These are phyloP conservation scores for Callospermophilus lateralis DNA, from an alignment of 2,113 vertebrate species.

Conservation along the genomic window DNA sequence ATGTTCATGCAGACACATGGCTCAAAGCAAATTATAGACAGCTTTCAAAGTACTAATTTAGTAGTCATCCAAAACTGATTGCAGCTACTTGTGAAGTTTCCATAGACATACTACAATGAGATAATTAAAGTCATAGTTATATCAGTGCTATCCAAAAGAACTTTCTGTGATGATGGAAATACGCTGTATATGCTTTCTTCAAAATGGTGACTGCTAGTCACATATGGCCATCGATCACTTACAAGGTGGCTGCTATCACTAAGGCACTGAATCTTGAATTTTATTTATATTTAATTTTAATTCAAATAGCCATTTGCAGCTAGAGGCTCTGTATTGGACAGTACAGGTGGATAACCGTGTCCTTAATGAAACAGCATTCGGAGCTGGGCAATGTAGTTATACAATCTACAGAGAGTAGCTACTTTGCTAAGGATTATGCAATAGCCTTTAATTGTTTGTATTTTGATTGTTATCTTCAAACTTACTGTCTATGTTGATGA, in stretches of 20 bases:
- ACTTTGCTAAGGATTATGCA: not conserved
- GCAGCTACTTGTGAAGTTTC: not conserved
- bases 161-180: not conserved
- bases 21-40: conserved; percentile 4
- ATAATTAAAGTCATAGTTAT: not conserved
- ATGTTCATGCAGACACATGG: not conserved
- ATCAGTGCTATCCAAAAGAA: not conserved
- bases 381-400: not conserved
- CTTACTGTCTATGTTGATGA: not conserved
- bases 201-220: not conserved
- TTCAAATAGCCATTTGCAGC: not conserved
- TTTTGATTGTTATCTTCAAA: not conserved
- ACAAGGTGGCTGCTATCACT: not conserved
- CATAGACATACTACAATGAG: not conserved
- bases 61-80: not conserved
- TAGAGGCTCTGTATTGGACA: not conserved
- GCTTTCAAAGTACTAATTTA: conserved; percentile 30
- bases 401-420: not conserved
- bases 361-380: not conserved
- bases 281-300: conserved; percentile 19
- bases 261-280: not conserved
- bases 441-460: not conserved
- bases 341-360: not conserved
- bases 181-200: not conserved
- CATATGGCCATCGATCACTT: not conserved